Conservation (phyloP, 2,113 vertebrate species). For the Clarias batrachus region DNA sequence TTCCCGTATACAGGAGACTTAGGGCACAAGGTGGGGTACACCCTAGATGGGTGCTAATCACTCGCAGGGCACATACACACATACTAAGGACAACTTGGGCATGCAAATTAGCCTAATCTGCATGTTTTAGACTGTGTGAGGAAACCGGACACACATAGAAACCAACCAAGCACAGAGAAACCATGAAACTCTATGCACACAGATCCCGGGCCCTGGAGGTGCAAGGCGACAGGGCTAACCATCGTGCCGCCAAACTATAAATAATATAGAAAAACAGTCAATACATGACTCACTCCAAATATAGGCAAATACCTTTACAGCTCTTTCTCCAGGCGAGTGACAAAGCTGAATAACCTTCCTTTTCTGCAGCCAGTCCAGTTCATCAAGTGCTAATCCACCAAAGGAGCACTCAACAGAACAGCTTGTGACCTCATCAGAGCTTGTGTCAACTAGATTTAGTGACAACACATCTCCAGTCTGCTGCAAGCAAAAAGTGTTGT, state of each 20-base stretch:
- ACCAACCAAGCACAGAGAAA: no score
- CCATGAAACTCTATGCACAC: no score
- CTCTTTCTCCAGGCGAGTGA: slow-evolving; percentile 71
- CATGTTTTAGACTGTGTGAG: no score
- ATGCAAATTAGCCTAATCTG: no score
- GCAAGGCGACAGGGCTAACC: no score
- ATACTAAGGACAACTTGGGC: no score
- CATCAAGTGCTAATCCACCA: slow-evolving; percentile 77
- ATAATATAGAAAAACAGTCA: background rate
- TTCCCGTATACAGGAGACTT: no score
- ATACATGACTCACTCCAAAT: background rate
- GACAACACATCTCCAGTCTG: slow-evolving; percentile 72
- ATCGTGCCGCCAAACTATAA: background rate
- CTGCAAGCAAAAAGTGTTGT: slow-evolving; percentile 75
- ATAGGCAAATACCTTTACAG: slow-evolving; percentile 77
- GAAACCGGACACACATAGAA: no score
- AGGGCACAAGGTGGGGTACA: no score
- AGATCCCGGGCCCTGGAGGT: no score
- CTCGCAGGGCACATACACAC: no score
- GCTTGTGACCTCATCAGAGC: slow-evolving; percentile 58
- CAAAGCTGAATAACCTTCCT: slow-evolving; percentile 85
- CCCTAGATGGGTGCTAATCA: no score
- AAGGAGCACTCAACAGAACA: slow-evolving; percentile 75
- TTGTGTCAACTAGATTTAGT: slow-evolving; percentile 67
- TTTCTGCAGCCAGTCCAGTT: slow-evolving; percentile 93